Percentiles rank a stretch among this genome's conserved stretches.
These are phyloP conservation scores for Corythornis leucogaster DNA, from an alignment of 2,797 vertebrate genomes.

Conservation along the genomic window DNA sequence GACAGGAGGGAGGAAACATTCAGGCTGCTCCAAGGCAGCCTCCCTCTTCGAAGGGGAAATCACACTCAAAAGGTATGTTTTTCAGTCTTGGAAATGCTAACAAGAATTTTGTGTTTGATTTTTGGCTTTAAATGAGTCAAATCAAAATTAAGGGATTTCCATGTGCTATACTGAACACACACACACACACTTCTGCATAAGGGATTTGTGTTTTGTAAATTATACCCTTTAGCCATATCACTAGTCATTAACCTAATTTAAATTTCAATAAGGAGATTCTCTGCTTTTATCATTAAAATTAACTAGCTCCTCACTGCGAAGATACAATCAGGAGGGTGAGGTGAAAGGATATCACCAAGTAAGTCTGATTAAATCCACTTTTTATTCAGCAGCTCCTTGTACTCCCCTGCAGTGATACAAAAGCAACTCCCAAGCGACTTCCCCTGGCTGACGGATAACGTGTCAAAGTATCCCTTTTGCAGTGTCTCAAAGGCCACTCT, in stretches of 20 bases:
- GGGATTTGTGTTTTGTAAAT: slow-evolving; percentile 51
- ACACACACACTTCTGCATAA: not conserved
- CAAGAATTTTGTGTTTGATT: slow-evolving; percentile 31
- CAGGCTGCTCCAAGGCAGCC: not conserved
- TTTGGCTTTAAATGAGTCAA: slow-evolving; percentile 21
- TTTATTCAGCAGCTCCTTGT: slow-evolving; percentile 24
- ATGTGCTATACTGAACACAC: not conserved
- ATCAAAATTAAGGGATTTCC: slow-evolving; percentile 53
- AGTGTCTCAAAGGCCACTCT: slow-evolving; percentile 12
- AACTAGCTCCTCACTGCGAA: slow-evolving; percentile 16
- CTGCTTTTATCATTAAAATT: slow-evolving; percentile 32
- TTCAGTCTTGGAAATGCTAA: not conserved
- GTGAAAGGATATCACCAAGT: slow-evolving; percentile 7
- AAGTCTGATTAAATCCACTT: slow-evolving; percentile 71
- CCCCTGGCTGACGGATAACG: slow-evolving; percentile 19
- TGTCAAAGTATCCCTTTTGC: slow-evolving; percentile 44
- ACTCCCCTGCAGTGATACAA: slow-evolving; percentile 40
- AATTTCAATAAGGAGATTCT: slow-evolving; percentile 39
- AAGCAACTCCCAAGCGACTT: slow-evolving; percentile 71
- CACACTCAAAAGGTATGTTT: fast-evolving
- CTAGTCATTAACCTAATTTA: slow-evolving; percentile 61
- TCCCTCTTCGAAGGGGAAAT: not conserved
- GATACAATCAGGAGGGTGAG: not conserved
- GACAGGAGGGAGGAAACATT: not conserved
- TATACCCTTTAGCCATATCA: slow-evolving; percentile 50